Percentiles rank a stretch among this genome's conserved stretches.
These are phyloP conservation scores for Microctonus aethiopoides DNA, from an alignment of 2,888 invertebrate species.

Conservation along the genomic window DNA sequence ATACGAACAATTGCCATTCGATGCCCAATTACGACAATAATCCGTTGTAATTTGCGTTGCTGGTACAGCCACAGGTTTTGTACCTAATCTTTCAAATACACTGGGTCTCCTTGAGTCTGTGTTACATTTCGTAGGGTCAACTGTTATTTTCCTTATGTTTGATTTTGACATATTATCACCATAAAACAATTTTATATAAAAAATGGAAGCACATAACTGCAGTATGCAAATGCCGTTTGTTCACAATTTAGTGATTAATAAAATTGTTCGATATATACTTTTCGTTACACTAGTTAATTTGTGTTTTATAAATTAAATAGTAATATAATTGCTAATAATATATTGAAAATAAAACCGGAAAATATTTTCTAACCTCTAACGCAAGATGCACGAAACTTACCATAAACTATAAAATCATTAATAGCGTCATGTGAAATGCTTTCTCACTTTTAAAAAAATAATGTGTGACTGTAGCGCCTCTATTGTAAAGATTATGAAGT, in stretches of 20 bases:
- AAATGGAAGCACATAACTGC: constrained; percentile 65
- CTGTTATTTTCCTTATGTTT: constrained; percentile 82
- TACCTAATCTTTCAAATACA: constrained; percentile 86
- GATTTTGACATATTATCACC: constrained; percentile 74
- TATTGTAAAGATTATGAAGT: not conserved
- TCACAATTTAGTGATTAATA: not conserved
- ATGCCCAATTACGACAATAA: constrained; percentile 82
- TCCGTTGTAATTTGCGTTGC: constrained; percentile 71
- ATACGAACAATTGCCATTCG: constrained; percentile 81
- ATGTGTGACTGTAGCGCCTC: not conserved
- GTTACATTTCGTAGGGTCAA: constrained; percentile 78
- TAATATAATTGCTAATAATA: not conserved
- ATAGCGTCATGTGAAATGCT: not conserved
- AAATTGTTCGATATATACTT: not conserved
- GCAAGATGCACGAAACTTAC: not conserved
- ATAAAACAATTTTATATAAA: constrained; percentile 62
- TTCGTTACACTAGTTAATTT: not conserved
- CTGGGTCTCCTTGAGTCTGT: constrained; percentile 77
- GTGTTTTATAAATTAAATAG: not conserved
- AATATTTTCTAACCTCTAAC: constrained; percentile 9
- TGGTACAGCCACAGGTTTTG: constrained; percentile 73
- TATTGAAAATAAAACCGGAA: not conserved
- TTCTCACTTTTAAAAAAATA: not conserved
- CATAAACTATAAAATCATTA: not conserved
- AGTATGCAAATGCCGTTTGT: constrained; percentile 46